Evolutionary conservation across 2,888 invertebrate species (phyloP).

Genomic region (Sturmia bella): DNA sequence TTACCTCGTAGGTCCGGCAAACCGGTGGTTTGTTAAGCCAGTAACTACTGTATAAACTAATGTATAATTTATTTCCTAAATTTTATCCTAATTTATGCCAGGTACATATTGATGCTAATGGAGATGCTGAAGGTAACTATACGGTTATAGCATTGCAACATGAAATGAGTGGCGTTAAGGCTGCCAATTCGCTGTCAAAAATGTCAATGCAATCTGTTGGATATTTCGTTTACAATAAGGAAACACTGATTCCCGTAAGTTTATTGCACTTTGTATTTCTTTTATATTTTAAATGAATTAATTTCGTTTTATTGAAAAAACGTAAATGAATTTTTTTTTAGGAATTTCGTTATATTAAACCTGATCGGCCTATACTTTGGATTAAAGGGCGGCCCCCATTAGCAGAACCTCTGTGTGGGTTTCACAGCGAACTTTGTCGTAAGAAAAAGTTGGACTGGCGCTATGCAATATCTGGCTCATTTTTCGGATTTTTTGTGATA

Average conservation of each 20-base stretch:
- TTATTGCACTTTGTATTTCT: not conserved
- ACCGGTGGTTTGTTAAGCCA: too few relatives aligned
- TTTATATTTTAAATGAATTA: not conserved
- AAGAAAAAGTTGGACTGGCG: conserved; percentile 86
- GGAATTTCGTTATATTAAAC: conserved; percentile 86
- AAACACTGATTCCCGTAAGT: conserved; percentile 85
- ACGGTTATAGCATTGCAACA: conserved; percentile 90
- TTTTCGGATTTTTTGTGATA: conserved; percentile 85
- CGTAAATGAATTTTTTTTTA: conserved; percentile 72
- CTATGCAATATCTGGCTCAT: conserved; percentile 85
- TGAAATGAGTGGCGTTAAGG: conserved; percentile 82
- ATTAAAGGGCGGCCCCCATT: conserved; percentile 87
- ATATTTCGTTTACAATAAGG: conserved; percentile 86
- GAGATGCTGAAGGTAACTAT: conserved; percentile 96
- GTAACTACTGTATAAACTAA: too few relatives aligned
- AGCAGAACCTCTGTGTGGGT: conserved; percentile 93
- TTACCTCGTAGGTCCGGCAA: too few relatives aligned
- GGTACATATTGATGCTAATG: conserved; percentile 92
- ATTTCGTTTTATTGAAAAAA: not conserved
- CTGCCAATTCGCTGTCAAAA: conserved; percentile 81
- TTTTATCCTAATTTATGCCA: conserved; percentile 76
- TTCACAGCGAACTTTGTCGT: conserved; percentile 88
- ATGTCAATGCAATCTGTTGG: conserved; percentile 91
- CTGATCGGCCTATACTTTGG: conserved; percentile 88
- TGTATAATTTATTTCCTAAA: too few relatives aligned